phyloP scores from a whole-genome alignment of 2,797 vertebrate species.

The Choloepus didactylus region DNA sequence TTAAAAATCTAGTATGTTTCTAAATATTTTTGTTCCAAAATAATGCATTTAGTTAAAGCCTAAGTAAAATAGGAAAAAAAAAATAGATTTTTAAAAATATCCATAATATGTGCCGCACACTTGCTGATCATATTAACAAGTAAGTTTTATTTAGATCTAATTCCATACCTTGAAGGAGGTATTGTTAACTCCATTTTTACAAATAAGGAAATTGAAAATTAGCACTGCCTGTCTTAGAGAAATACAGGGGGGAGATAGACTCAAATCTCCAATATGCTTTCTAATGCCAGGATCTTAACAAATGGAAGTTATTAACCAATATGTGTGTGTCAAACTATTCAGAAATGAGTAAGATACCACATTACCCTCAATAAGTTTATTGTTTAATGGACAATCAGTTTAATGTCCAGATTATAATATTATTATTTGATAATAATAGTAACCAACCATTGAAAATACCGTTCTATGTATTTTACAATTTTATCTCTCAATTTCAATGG shows the following conservation, averaged over 20 bases:
- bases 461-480: neutral
- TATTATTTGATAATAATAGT: neutral
- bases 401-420: neutral
- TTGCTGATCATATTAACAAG: fast-evolving
- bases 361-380: neutral
- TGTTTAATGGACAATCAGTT: neutral
- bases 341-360: neutral
- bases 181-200: neutral
- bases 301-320: neutral
- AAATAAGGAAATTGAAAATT: slow-evolving; percentile 35
- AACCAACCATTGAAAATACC: neutral
- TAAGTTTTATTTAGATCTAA: neutral
- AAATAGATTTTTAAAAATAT: neutral
- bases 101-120: neutral
- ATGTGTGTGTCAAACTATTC: neutral
- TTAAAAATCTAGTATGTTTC: neutral
- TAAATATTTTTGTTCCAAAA: neutral
- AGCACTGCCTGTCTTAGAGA: neutral
- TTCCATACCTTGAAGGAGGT: neutral
- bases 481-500: neutral
- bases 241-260: neutral
- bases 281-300: slow-evolving; percentile 5
- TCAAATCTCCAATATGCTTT: neutral
- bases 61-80: neutral
- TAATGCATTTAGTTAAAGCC: neutral